Percentiles rank a stretch among this genome's conserved stretches.
These are phyloP conservation scores for Spinibarbus caldwelli DNA, from an alignment of 2,797 vertebrate genomes.

Conservation along the genomic window DNA sequence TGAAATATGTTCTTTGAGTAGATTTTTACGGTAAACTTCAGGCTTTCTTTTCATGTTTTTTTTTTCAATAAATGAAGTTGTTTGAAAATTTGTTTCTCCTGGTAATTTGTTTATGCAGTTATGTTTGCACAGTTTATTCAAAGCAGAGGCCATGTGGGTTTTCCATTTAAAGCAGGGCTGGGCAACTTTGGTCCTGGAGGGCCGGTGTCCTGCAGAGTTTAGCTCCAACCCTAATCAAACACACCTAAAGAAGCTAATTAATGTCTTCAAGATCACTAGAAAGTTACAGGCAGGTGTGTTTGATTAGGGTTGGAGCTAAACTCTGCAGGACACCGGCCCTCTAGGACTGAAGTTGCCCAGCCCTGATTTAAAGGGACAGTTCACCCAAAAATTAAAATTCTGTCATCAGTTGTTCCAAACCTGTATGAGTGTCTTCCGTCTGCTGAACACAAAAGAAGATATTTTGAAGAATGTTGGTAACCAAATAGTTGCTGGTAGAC, in stretches of 20 bases:
- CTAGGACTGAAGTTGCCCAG: too few relatives aligned
- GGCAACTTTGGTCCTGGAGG: too few relatives aligned
- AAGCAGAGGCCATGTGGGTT: conserved; percentile 6
- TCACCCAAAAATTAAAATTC: not conserved
- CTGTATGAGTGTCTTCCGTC: not conserved
- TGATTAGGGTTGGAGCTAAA: too few relatives aligned
- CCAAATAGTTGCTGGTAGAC: not conserved
- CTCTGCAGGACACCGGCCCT: too few relatives aligned
- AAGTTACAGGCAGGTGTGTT: too few relatives aligned
- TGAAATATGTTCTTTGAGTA: conserved; percentile 39
- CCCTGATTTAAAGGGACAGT: not conserved
- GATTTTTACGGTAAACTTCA: conserved; percentile 37
- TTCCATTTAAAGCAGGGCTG: too few relatives aligned
- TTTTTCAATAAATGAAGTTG: conserved; percentile 69
- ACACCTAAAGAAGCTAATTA: too few relatives aligned
- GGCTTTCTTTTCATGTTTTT: conserved; percentile 52
- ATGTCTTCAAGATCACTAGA: too few relatives aligned
- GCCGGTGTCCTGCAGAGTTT: too few relatives aligned
- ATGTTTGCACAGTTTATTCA: conserved; percentile 5
- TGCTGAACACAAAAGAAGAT: not conserved
- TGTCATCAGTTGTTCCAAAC: not conserved
- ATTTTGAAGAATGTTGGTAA: not conserved
- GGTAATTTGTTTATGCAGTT: conserved; percentile 2
- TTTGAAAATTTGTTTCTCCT: conserved; percentile 16
- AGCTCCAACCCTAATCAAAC: too few relatives aligned